phyloP scores from a whole-genome alignment of 2,888 invertebrate genomes.

The Syrista parreyssii region DNA sequence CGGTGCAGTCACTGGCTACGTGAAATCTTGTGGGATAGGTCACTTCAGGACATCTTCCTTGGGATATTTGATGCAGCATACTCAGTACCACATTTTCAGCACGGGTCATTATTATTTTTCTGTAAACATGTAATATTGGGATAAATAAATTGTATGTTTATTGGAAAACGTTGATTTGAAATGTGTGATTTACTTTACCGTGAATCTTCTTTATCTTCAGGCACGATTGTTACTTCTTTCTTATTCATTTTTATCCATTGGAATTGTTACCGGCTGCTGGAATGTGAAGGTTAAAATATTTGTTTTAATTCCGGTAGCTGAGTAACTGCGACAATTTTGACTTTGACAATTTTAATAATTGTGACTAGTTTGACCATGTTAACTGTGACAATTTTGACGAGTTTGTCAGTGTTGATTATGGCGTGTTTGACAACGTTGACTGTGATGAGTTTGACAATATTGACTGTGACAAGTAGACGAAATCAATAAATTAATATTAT shows the following conservation, averaged over 20 bases:
- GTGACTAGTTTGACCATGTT: too few species aligned
- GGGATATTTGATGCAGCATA: constrained; percentile 38
- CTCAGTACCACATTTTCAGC: constrained; percentile 37
- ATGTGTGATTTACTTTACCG: not conserved
- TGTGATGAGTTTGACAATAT: too few species aligned
- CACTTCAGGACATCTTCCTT: constrained; percentile 35
- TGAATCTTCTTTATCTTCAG: not conserved
- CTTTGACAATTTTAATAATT: too few species aligned
- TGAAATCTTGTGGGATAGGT: constrained; percentile 18
- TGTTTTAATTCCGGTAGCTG: too few species aligned
- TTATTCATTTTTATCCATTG: not conserved
- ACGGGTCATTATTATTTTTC: constrained; percentile 36
- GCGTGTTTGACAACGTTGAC: too few species aligned
- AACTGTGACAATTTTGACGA: too few species aligned
- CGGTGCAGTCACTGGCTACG: not conserved
- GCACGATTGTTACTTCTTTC: not conserved
- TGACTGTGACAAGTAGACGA: too few species aligned
- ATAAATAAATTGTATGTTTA: not conserved
- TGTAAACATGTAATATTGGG: constrained; percentile 19
- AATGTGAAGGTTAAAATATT: too few species aligned
- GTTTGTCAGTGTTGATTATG: too few species aligned
- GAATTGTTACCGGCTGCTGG: too few species aligned
- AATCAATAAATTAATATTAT: too few species aligned
- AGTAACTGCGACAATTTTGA: too few species aligned
- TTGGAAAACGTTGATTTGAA: not conserved